Conservation (phyloP, 2,113 vertebrate species). For the Chrysochloris asiatica region DNA sequence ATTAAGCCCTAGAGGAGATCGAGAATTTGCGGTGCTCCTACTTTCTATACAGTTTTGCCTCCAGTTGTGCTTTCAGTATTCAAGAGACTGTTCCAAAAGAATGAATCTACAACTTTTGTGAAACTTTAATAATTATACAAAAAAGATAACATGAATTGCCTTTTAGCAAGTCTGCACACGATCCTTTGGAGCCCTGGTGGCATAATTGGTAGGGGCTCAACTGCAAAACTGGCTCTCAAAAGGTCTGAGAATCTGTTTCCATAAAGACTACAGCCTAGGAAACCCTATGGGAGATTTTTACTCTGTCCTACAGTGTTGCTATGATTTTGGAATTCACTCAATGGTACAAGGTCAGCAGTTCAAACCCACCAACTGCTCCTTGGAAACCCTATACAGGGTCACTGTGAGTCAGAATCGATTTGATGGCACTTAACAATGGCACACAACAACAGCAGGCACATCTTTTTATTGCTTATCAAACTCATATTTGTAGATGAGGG, state of each 20-base stretch:
- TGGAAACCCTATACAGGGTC: neutral
- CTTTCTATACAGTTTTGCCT: neutral
- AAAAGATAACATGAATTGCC: neutral
- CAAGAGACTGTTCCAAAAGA: neutral
- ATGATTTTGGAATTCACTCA: neutral
- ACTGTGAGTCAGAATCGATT: neutral
- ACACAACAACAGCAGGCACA: no score
- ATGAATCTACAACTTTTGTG: neutral
- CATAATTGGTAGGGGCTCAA: neutral
- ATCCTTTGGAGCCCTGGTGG: neutral
- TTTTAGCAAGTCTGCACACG: neutral
- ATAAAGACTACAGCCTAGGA: neutral
- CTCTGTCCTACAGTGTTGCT: neutral
- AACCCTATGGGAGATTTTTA: neutral
- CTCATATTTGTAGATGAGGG: no score
- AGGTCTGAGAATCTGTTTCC: neutral
- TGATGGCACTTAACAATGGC: no score
- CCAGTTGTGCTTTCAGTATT: neutral
- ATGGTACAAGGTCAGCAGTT: neutral
- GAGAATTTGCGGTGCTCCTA: neutral
- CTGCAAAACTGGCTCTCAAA: neutral
- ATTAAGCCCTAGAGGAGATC: neutral
- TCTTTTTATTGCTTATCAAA: no score
- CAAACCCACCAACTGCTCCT: neutral
- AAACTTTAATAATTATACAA: neutral